Base-by-base conservation (phyloP, 2,888 invertebrate species). In the Cephalotes varians region DNA sequence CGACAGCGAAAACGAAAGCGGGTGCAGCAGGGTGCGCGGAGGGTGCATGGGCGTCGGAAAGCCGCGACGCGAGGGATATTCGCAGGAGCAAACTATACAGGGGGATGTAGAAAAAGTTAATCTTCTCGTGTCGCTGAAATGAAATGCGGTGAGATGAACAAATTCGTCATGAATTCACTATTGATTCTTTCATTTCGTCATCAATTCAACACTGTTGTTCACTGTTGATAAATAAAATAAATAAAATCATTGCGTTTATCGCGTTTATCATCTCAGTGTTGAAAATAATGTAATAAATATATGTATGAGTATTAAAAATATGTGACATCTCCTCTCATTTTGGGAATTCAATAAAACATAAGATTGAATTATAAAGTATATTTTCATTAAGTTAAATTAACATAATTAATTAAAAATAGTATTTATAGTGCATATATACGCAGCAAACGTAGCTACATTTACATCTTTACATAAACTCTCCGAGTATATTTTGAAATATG, bases 1-100 rank as follows among this genome's bases (percentile, higher is more conserved):
- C 85, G 79, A 80, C 80, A 34, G 18, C 65, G 83, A 83, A 82
- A 85, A 82, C 83, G 86, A 73, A 72, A 62, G 71, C 25, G 62
- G 69, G 62, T 49, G 60, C 73, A 69, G 79, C 28, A 65, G 65
- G 31, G n/a, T n/a, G n/a, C 47, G 34, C 37, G 31, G 56, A 77
- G 77, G 77, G 77, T 54, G 54, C 47, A 62, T 3, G 49, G 12
- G 34, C 64, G 65, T 49, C 74, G 76, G 51, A 37, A 76, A 76
- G 76, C 65, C 37, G 76, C n/a, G 47, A 18, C 12, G 47, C 74
- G 37, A 18, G 65, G 51, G 25, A 65, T 51, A 37, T 28, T 76
- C 76, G 49, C 25, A 37, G 15, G 44, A 76, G 51, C 49, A 25
- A 40, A 28, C 56, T 40, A 12, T 21, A 7, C 15, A 3, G 18